Conservation (phyloP, 2,888 invertebrate species). For the Koerneria pararmatus region DNA sequence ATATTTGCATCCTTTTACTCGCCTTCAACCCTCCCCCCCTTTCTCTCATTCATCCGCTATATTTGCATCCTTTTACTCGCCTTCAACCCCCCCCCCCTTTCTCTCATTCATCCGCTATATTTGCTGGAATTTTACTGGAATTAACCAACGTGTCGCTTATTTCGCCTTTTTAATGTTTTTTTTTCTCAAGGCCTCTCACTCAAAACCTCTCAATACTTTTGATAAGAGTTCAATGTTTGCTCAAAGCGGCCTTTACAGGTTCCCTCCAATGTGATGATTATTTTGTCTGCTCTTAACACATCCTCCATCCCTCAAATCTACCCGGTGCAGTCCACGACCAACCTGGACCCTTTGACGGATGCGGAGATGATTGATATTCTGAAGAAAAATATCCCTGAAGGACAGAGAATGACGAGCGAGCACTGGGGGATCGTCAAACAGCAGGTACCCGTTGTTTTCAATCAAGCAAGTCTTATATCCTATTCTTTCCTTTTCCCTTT, state of each 20-base stretch:
- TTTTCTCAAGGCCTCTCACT: background rate
- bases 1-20: too few relatives aligned
- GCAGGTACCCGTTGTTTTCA: conserved; percentile 28
- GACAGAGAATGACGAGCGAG: conserved; percentile 36
- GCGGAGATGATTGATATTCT: conserved; percentile 39
- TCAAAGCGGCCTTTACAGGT: conserved; percentile 31
- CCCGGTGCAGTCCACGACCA: conserved; percentile 33
- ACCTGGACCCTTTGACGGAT: conserved; percentile 33
- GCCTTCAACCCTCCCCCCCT: too few relatives aligned
- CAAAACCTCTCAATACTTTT: too few relatives aligned
- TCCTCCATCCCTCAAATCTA: conserved; percentile 36
- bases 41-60: too few relatives aligned
- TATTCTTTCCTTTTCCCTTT: too few relatives aligned
- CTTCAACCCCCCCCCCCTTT: too few relatives aligned
- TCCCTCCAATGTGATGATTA: conserved; percentile 32
- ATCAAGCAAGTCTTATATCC: too few relatives aligned
- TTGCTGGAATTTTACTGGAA: too few relatives aligned
- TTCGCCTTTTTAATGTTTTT: background rate
- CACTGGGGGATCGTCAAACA: conserved; percentile 32
- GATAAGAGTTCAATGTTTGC: too few relatives aligned
- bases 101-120: too few relatives aligned
- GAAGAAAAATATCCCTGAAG: conserved; percentile 31
- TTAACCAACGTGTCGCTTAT: too few relatives aligned
- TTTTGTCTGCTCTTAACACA: conserved; percentile 35
- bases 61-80: too few relatives aligned